Percentiles rank a stretch among this genome's conserved stretches.
phyloP scores from a whole-genome alignment of 2,888 invertebrate species.

The Plemyria rubiginata region DNA sequence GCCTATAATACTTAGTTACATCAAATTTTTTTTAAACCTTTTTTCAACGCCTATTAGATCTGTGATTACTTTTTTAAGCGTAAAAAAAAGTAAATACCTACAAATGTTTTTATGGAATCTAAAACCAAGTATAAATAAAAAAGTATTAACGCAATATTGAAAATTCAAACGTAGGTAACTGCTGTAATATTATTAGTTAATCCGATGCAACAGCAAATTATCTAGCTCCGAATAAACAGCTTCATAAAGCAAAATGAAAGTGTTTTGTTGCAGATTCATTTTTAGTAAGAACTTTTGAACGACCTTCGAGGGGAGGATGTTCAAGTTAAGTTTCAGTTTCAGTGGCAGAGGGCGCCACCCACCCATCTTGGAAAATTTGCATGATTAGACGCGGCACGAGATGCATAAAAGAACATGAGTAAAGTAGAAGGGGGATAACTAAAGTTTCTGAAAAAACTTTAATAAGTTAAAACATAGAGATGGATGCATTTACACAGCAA shows the following conservation, averaged over 20 bases:
- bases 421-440: conserved; percentile 46
- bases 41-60: too few relatives aligned
- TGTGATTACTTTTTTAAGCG: too few relatives aligned
- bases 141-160: too few relatives aligned
- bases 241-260: conserved; percentile 66
- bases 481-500: conserved; percentile 19
- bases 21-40: too few relatives aligned
- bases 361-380: conserved; percentile 75
- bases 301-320: conserved; percentile 77
- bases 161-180: too few relatives aligned
- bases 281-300: conserved; percentile 77
- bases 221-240: conserved; percentile 37
- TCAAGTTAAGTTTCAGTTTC: conserved; percentile 79
- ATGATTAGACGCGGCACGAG: conserved; percentile 74
- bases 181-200: conserved; percentile 13
- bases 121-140: too few relatives aligned
- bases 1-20: too few relatives aligned
- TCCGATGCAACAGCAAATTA: conserved; percentile 21
- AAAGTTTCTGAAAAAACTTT: conserved; percentile 38
- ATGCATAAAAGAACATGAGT: conserved; percentile 60
- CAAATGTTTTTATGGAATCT: too few relatives aligned
- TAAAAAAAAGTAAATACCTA: too few relatives aligned
- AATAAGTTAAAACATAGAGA: conserved; percentile 35
- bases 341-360: conserved; percentile 66
- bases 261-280: conserved; percentile 78